Conservation (phyloP, 2,888 invertebrate species). For the Euclidia mi region DNA sequence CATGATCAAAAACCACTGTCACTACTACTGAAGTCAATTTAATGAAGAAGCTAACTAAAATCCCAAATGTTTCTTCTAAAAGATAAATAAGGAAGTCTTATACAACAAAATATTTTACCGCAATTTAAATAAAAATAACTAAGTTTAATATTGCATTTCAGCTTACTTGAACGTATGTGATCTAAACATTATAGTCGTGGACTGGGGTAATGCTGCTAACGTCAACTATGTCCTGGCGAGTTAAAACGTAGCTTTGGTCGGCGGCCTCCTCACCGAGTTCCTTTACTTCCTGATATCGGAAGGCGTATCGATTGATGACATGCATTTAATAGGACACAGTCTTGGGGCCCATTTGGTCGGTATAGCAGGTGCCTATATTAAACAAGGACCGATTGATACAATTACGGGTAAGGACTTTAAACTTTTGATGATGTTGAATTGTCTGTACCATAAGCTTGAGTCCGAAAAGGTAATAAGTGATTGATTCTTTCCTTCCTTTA, state of each 20-base stretch:
- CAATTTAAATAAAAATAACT: too few relatives aligned
- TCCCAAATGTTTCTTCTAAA: too few relatives aligned
- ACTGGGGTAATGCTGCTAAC: conserved; percentile 90
- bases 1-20: too few relatives aligned
- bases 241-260: conserved; percentile 83
- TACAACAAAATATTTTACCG: too few relatives aligned
- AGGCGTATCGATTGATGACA: conserved; percentile 86
- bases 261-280: conserved; percentile 80
- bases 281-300: conserved; percentile 85
- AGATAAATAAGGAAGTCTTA: too few relatives aligned
- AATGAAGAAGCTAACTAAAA: too few relatives aligned
- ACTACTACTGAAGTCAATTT: too few relatives aligned
- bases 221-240: conserved; percentile 90
- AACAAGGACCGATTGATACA: conserved; percentile 85
- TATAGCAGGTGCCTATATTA: conserved; percentile 88
- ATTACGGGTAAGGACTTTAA: conserved; percentile 78
- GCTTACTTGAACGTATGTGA: conserved; percentile 89
- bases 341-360: conserved; percentile 90
- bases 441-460: too few relatives aligned
- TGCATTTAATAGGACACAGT: conserved; percentile 90
- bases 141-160: too few relatives aligned
- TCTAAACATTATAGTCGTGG: conserved; percentile 90
- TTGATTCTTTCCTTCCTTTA: too few relatives aligned
- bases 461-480: too few relatives aligned
- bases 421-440: not conserved